Conservation (phyloP, 2,888 invertebrate species). For the Parnassius glacialis region DNA sequence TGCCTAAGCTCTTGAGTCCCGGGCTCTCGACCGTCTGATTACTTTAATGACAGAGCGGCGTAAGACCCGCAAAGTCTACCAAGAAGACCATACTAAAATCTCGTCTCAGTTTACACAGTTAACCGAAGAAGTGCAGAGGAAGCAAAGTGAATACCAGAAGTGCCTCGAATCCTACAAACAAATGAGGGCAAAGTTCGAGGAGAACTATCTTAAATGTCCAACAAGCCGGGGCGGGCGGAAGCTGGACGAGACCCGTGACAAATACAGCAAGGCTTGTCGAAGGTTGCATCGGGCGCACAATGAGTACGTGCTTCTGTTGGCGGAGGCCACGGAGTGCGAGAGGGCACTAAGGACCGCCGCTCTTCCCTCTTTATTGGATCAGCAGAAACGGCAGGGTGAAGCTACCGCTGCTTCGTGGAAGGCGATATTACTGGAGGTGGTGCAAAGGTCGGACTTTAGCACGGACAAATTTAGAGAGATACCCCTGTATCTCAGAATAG, state of each 20-base stretch:
- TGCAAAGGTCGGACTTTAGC: slow-evolving; percentile 88
- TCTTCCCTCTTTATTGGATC: slow-evolving; percentile 92
- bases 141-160: slow-evolving; percentile 95
- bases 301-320: slow-evolving; percentile 94
- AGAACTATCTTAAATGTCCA: slow-evolving; percentile 91
- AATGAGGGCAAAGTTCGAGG: slow-evolving; percentile 94
- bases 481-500: slow-evolving; percentile 88
- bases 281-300: slow-evolving; percentile 96
- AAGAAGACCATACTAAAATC: slow-evolving; percentile 93
- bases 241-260: slow-evolving; percentile 94
- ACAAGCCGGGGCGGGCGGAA: slow-evolving; percentile 92
- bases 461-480: slow-evolving; percentile 90
- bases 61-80: slow-evolving; percentile 91
- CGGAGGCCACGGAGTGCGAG: slow-evolving; percentile 96
- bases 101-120: slow-evolving; percentile 91
- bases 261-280: slow-evolving; percentile 94
- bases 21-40: slow-evolving; percentile 90
- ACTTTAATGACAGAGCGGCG: slow-evolving; percentile 92
- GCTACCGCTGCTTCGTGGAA: slow-evolving; percentile 93
- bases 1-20: slow-evolving; percentile 91
- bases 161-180: slow-evolving; percentile 93
- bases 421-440: slow-evolving; percentile 89
- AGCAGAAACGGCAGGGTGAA: slow-evolving; percentile 94
- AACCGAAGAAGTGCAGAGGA: slow-evolving; percentile 92
- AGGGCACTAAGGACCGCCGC: slow-evolving; percentile 91